Conservation (phyloP, 1,140 invertebrate genomes). For the Augochlora pura region DNA sequence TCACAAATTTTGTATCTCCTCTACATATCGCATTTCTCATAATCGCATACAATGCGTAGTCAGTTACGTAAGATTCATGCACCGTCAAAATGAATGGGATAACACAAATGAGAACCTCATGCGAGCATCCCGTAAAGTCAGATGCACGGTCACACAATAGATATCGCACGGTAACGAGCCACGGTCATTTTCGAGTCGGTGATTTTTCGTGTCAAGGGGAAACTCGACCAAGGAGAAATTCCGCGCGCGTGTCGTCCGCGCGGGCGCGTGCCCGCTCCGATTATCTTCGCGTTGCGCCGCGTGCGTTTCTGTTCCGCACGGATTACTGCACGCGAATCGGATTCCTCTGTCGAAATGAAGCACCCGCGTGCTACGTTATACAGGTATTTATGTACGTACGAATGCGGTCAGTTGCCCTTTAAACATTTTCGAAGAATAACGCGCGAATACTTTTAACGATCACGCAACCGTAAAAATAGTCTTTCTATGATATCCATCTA, state of each 20-base stretch:
- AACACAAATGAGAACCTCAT: not conserved
- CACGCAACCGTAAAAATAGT: not conserved
- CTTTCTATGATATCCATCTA: not conserved
- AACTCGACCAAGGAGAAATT: constrained; percentile 27
- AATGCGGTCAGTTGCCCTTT: not conserved
- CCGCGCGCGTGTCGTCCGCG: not conserved
- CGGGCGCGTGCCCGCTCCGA: not conserved
- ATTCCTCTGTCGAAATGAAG: not conserved
- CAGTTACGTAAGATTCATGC: too few species aligned
- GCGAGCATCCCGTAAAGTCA: not conserved
- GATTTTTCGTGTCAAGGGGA: constrained; percentile 4
- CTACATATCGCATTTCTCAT: too few species aligned
- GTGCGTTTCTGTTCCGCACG: not conserved
- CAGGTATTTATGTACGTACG: not conserved
- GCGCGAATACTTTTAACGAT: not conserved
- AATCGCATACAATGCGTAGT: too few species aligned
- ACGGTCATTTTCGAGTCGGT: constrained; percentile 17
- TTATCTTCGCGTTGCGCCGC: not conserved
- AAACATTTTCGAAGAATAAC: not conserved
- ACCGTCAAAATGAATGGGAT: too few species aligned
- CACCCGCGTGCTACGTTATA: not conserved
- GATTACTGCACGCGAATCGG: not conserved
- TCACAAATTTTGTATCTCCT: too few species aligned
- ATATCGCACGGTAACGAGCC: constrained; percentile 25
- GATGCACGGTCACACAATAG: constrained; percentile 5